A percentile compares a stretch with the other conserved stretches of the same genome.
phyloP scores from a whole-genome alignment of 2,888 invertebrate genomes.

The Pyrrhosoma nymphula region DNA sequence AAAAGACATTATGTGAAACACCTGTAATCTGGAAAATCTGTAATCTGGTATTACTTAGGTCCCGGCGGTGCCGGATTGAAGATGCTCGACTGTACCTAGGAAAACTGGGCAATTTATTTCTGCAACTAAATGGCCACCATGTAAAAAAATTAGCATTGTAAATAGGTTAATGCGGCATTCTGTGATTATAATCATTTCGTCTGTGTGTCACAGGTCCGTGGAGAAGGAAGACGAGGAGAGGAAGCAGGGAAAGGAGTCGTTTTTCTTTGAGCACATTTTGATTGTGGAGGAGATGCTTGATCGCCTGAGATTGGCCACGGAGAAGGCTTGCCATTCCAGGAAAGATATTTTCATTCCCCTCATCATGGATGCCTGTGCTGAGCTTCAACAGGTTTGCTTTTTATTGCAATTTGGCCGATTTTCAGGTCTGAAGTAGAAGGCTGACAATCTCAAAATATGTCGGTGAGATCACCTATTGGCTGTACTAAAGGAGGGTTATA shows the following conservation, averaged over 20 bases:
- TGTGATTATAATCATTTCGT: neutral
- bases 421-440: no score
- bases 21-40: no score
- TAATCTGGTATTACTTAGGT: no score
- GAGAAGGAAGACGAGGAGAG: constrained; percentile 76
- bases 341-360: constrained; percentile 78
- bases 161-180: neutral
- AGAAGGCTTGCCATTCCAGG: constrained; percentile 82
- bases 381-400: constrained; percentile 70
- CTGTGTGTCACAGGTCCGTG: neutral
- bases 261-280: constrained; percentile 89
- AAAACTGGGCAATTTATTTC: no score
- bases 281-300: constrained; percentile 87
- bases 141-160: no score
- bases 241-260: constrained; percentile 83
- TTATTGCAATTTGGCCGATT: neutral
- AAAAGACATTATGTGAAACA: no score
- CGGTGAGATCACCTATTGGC: no score
- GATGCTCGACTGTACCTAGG: no score
- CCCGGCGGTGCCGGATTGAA: no score
- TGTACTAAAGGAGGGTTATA: no score
- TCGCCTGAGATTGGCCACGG: constrained; percentile 84
- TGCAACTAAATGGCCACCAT: no score
- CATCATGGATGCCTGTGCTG: constrained; percentile 80
- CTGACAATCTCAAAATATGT: no score